phyloP scores from a whole-genome alignment of 35 echinoderm and acorn worm species.

The Strongylocentrotus purpuratus region DNA sequence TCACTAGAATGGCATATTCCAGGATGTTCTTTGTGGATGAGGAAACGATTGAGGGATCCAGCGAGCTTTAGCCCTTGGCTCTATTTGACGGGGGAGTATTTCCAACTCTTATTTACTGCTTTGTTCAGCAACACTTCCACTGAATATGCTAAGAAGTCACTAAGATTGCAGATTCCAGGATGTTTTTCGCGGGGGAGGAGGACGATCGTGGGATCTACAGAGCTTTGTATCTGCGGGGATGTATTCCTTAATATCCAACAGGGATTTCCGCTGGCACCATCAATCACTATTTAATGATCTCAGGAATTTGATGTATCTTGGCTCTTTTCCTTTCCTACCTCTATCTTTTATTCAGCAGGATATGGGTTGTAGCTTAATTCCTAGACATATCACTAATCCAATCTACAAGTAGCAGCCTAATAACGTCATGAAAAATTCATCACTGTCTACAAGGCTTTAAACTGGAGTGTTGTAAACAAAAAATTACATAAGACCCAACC shows the following conservation, averaged over 20 bases:
- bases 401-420: background rate
- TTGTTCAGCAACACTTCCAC: background rate
- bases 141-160: background rate
- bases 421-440: background rate
- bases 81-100: background rate
- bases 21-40: background rate
- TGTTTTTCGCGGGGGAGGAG: background rate
- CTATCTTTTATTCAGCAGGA: background rate
- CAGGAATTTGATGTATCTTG: background rate
- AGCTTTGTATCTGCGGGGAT: background rate
- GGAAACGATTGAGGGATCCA: background rate
- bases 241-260: background rate
- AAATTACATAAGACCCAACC: background rate
- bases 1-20: background rate
- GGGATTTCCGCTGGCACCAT: background rate
- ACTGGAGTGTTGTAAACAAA: background rate
- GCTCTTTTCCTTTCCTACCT: conserved; percentile 6
- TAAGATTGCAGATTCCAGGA: background rate
- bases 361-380: background rate
- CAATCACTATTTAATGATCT: background rate
- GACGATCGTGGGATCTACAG: background rate
- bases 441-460: background rate
- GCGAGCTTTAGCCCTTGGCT: background rate
- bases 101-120: background rate
- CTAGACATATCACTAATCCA: background rate